Evolutionary conservation across 2,888 invertebrate genomes (phyloP).

Genomic region (Sesia bembeciformis): DNA sequence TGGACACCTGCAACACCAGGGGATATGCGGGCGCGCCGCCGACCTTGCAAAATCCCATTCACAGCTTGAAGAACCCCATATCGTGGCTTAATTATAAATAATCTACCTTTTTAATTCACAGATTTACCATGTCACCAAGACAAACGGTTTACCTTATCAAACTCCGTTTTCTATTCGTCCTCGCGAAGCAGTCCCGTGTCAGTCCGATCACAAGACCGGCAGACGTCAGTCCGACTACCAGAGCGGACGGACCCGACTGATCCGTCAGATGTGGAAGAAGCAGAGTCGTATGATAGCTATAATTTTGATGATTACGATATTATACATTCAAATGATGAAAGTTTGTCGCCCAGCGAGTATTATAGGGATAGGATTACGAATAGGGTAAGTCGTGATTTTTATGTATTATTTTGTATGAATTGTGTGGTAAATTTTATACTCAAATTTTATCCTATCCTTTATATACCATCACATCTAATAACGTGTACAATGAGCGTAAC

Average conservation of each 20-base stretch:
- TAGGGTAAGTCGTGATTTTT: background rate
- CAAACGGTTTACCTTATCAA: conserved; percentile 36
- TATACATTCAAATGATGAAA: conserved; percentile 41
- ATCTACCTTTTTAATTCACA: conserved; percentile 13
- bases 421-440: no score
- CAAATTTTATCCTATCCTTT: no score
- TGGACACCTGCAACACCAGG: no score
- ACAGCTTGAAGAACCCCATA: no score
- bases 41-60: no score
- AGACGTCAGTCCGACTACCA: background rate
- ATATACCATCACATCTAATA: no score
- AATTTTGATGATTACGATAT: conserved; percentile 62
- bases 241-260: background rate
- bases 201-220: background rate
- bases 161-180: conserved; percentile 46
- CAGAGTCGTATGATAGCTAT: conserved; percentile 41
- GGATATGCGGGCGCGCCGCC: no score
- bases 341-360: conserved; percentile 9
- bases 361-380: background rate
- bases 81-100: no score
- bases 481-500: no score
- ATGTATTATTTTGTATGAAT: no score
- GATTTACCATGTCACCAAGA: conserved; percentile 64
- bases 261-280: conserved; percentile 52
- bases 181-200: background rate